phyloP scores from a whole-genome alignment of 2,888 invertebrate species.

The Drosophila eohydei region DNA sequence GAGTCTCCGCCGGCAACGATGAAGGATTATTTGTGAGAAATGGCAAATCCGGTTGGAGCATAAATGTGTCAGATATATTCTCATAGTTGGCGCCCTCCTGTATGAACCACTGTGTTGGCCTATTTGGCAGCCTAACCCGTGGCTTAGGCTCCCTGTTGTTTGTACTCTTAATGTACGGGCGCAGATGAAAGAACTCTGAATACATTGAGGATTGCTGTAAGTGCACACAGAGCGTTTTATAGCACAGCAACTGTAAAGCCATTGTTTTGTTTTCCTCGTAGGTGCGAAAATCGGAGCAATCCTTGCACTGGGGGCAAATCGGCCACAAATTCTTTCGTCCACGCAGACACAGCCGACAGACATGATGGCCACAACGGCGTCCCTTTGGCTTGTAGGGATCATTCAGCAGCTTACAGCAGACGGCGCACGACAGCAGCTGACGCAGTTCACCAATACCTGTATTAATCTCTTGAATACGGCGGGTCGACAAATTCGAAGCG shows the following conservation, averaged over 20 bases:
- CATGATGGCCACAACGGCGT: constrained; percentile 94
- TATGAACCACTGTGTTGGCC: constrained; percentile 87
- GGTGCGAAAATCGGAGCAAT: constrained; percentile 91
- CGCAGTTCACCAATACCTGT: constrained; percentile 93
- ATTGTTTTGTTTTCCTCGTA: constrained; percentile 93
- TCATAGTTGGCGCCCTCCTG: constrained; percentile 92
- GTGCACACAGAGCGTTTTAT: constrained; percentile 94
- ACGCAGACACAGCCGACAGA: constrained; percentile 93
- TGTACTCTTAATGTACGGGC: not conserved
- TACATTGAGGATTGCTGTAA: constrained; percentile 91
- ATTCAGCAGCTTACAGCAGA: constrained; percentile 93
- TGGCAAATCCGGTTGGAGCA: constrained; percentile 87
- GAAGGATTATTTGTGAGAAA: constrained; percentile 87
- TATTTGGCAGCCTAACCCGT: constrained; percentile 61
- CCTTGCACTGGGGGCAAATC: constrained; percentile 93
- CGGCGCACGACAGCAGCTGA: constrained; percentile 94
- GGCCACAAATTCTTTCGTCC: constrained; percentile 94
- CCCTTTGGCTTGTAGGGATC: constrained; percentile 92
- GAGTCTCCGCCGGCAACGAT: constrained; percentile 83
- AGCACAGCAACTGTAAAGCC: constrained; percentile 93
- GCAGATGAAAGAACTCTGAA: constrained; percentile 56
- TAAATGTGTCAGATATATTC: constrained; percentile 89
- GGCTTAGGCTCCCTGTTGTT: constrained; percentile 83
- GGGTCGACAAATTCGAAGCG: constrained; percentile 84
- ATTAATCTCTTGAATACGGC: constrained; percentile 92